Conservation (phyloP, 2,888 invertebrate species). For the Candidula unifasciata region DNA sequence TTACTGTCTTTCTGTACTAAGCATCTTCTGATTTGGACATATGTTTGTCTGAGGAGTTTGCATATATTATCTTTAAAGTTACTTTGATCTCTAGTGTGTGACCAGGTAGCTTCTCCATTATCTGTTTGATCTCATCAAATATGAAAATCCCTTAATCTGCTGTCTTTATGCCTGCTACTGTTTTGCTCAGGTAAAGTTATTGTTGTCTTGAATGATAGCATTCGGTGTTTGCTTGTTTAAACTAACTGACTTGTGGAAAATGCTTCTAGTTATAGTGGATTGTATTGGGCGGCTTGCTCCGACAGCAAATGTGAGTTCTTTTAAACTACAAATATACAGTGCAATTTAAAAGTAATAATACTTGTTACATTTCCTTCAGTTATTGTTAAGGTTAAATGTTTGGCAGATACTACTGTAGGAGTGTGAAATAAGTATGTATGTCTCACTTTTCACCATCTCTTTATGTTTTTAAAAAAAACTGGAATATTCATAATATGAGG, state of each 20-base stretch:
- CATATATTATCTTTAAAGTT: background rate
- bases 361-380: background rate
- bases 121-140: background rate
- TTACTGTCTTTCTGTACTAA: background rate
- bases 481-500: no score
- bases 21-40: background rate
- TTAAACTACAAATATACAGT: background rate
- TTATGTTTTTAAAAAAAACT: no score
- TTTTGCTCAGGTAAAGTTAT: background rate
- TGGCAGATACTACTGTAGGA: no score
- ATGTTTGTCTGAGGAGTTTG: background rate
- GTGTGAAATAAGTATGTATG: no score
- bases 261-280: background rate
- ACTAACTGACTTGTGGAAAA: background rate
- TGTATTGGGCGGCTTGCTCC: conserved; percentile 25
- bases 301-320: conserved; percentile 26
- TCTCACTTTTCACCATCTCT: no score
- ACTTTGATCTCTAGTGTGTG: background rate
- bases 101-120: background rate
- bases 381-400: no score
- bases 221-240: background rate
- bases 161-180: background rate
- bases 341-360: background rate
- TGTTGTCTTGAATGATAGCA: background rate
- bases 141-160: background rate